Evolutionary conservation across 2,888 invertebrate species (phyloP), one percentile per base, ranked within the genome.

Genomic region (Charanyca ferruginea): DNA sequence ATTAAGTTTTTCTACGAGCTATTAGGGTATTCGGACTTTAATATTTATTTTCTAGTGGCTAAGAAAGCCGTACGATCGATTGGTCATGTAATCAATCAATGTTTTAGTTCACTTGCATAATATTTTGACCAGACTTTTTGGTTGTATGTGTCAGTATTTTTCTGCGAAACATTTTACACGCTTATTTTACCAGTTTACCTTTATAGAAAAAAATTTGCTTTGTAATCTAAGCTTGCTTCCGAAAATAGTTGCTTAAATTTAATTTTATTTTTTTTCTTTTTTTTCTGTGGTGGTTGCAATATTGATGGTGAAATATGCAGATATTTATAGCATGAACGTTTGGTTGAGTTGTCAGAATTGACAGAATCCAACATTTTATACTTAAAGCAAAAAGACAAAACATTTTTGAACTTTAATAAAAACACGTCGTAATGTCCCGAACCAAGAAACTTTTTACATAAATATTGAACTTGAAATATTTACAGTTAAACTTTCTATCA

Each of bases 401-500:
- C 9, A 13, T 47, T 49, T 48, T 48, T 22, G 0, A 22, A 28
- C 11, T 42, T 28, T 16, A 42, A 18, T 6, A 25, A 59, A 49
- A 69, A 49, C 4, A 22, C 41, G 9, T 16, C 18, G 38, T 28
- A 28, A 28, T 25, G 3, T 53, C n/a, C 0, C 9, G 42, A 23
- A 52, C 1, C 4, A 32, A 41, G 35, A 58, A 59, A 62, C 48
- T 69, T 76, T 76, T 41, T 13, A 59, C 49, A 52, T 59, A 16
- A 47, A 4, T 54, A 55, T 52, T 32, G 44, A 69, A 69, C 63
- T 59, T 47, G 16, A 16, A 20, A 49, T 47, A 54, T 75, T 70
- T 76, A 59, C 49, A 22, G 42, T 44, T 8, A 55, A 77, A 73
- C 61, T 77, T 47, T 52, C 6, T 20, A 55, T 66, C 28, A 45